A percentile compares a stretch with the other conserved stretches of the same genome.
Evolutionary conservation across 2,888 invertebrate genomes (phyloP).

Genomic region (Entomobrya multifasciata): DNA sequence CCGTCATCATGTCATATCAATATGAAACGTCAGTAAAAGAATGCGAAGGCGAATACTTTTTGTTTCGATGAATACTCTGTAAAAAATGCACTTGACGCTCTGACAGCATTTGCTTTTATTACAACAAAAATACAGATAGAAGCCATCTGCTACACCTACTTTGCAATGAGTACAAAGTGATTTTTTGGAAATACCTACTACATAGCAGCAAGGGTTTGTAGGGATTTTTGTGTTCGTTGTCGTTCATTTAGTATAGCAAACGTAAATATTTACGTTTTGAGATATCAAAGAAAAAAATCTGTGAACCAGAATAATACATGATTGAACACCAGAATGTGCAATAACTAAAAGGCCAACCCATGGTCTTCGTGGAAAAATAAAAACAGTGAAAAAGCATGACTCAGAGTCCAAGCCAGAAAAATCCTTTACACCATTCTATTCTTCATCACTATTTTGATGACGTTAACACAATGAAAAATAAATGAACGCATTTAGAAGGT

Average conservation of each 20-base stretch:
- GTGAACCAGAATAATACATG: constrained; percentile 22
- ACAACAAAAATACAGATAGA: not conserved
- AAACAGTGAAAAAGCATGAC: constrained; percentile 31
- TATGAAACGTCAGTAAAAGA: constrained; percentile 4
- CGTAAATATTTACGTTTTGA: constrained; percentile 40
- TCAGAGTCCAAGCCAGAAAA: not conserved
- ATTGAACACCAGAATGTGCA: not conserved
- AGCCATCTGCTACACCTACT: constrained; percentile 37
- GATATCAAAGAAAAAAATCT: constrained; percentile 40
- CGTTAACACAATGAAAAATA: not conserved
- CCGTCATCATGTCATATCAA: not conserved
- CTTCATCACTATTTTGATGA: constrained; percentile 21
- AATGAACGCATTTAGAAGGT: constrained; percentile 46
- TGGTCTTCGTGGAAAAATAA: constrained; percentile 59
- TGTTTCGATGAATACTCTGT: not conserved
- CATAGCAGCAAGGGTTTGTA: no score
- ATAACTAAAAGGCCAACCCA: constrained; percentile 44
- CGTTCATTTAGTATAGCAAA: constrained; percentile 28
- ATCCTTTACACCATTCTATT: not conserved
- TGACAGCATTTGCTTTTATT: constrained; percentile 11
- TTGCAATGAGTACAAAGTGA: not conserved
- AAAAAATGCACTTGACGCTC: constrained; percentile 36
- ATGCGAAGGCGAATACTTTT: not conserved
- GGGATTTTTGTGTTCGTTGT: no score
- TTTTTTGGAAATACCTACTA: no score